Percentiles rank a stretch among this genome's conserved stretches.
Evolutionary conservation across 2,113 vertebrate genomes (phyloP).

Genomic region (Centropristis striata): DNA sequence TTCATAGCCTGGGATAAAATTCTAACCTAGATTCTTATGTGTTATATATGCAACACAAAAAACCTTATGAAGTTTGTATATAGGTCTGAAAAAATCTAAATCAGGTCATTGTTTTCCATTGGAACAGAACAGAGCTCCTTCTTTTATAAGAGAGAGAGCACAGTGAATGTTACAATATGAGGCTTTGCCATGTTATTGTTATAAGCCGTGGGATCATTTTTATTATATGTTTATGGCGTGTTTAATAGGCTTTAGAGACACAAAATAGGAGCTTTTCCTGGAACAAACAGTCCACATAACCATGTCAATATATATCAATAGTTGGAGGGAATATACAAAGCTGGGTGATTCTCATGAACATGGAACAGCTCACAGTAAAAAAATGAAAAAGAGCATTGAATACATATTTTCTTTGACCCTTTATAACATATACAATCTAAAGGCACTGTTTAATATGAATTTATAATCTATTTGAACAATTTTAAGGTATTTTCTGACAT

Average conservation of each 20-base stretch:
- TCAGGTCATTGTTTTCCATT: not conserved
- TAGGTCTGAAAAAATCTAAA: not conserved
- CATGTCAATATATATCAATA: constrained; percentile 33
- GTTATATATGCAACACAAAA: not conserved
- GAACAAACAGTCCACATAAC: constrained; percentile 21
- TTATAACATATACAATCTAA: no score
- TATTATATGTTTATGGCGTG: not conserved
- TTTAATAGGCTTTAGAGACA: not conserved
- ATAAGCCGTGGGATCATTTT: constrained; percentile 4
- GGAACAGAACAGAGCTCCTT: not conserved
- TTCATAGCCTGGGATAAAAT: not conserved
- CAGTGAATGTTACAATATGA: not conserved
- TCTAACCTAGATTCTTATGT: not conserved
- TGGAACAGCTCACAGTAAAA: no score
- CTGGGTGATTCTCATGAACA: no score
- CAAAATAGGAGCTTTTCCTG: constrained; percentile 21
- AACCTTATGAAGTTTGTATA: not conserved
- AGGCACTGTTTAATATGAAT: no score
- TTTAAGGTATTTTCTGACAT: no score
- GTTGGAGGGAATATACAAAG: constrained; percentile 44
- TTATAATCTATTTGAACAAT: no score
- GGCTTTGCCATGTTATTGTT: not conserved
- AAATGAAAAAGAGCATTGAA: no score
- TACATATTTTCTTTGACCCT: no score
- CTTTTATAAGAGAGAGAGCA: not conserved